These are phyloP conservation scores for Onychomys torridus DNA, from an alignment of 2,797 vertebrate species.

Conservation along the genomic window DNA sequence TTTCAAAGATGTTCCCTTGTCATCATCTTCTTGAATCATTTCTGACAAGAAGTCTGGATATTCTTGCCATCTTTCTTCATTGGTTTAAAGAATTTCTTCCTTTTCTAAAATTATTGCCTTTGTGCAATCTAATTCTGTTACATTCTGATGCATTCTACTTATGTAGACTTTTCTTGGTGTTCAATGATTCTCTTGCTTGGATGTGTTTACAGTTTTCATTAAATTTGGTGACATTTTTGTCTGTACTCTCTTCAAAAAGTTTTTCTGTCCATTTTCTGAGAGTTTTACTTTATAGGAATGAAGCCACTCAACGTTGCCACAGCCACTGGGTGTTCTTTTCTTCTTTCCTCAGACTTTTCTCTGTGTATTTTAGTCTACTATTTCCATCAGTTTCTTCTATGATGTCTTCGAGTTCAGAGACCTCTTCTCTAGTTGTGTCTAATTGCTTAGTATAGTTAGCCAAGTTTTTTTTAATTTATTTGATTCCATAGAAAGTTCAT, in stretches of 20 bases:
- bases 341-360: neutral
- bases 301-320: neutral
- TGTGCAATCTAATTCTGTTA: constrained; percentile 4
- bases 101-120: constrained; percentile 2
- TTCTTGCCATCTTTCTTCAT: neutral
- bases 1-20: neutral
- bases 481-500: constrained; percentile 28
- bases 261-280: neutral
- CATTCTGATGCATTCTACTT: neutral
- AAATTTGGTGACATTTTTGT: neutral
- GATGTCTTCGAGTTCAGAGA: constrained; percentile 8
- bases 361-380: neutral
- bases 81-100: neutral
- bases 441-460: neutral
- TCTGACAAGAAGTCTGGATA: neutral
- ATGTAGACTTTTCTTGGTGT: neutral
- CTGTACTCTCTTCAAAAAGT: constrained; percentile 9
- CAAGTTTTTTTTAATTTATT: neutral
- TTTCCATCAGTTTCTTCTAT: neutral
- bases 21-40: neutral
- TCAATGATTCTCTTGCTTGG: neutral
- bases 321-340: neutral
- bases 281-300: neutral
- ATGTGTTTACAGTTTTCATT: neutral
- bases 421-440: neutral